Evolutionary conservation across 2,113 vertebrate species (phyloP), one percentile per base, ranked within the genome.

Genomic region (Globicephala melas): DNA sequence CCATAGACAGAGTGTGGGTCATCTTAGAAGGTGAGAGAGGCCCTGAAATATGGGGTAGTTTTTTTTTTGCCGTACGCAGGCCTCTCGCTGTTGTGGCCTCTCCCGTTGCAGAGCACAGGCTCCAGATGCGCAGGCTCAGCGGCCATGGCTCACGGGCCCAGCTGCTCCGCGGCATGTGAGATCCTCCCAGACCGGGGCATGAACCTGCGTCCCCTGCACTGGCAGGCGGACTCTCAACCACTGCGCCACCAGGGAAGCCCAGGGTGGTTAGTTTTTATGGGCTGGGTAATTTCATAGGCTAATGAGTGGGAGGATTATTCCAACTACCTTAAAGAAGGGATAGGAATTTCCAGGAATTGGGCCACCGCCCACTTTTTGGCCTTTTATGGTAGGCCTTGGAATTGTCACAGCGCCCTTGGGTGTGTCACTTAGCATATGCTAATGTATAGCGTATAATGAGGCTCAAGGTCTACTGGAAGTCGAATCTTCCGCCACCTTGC

Each of bases 151-250:
- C 44, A 47, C 0, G 9, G 44, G 44, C 44, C 44, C 44, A 47
- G 44, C 44, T 0, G 44, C 44, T 47, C 44, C 44, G 0, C 44
- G 0, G 44, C 44, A 47, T 10, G 9, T 47, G 44, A 9, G 44
- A 47, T 47, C 44, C 0, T 47, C 44, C 44, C 44, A 0, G 44
- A 47, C 44, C 44, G 2, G 44, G 44, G 44, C 44, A 0, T 1
- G 44, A 47, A 47, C 44, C 44, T 1, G 9, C 2, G 9, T 47
- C 44, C 44, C 44, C 9, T 7, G 9, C 7, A 47, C 0, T 0
- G 44, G 44, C 44, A 47, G 44, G 44, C 9, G 0, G 44, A 47
- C 44, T 47, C 44, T 47, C 44, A 47, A 47, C 44, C 9, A 47
- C 44, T 10, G 44, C 9, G 44, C 44, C 44, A 47, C 44, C 44